Conservation (phyloP, 2,113 vertebrate genomes). For the Megaptera novaeangliae region DNA sequence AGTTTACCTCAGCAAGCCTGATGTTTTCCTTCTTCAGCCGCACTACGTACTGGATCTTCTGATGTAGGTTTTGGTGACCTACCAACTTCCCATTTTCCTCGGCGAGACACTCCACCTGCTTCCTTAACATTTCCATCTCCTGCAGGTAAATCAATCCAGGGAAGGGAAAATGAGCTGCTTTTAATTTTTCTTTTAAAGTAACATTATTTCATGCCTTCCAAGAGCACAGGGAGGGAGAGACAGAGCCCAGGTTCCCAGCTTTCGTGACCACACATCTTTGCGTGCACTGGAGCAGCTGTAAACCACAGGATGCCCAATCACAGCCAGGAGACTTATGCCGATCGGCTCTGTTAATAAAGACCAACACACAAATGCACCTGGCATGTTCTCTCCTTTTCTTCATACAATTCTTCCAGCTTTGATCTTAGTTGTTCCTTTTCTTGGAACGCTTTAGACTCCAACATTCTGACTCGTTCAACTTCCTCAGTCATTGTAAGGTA, state of each 20-base stretch:
- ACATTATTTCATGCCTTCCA: background rate
- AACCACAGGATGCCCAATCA: background rate
- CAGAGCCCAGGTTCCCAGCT: background rate
- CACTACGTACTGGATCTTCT: conserved; percentile 97
- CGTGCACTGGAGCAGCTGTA: fast-evolving
- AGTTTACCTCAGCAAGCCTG: conserved; percentile 89
- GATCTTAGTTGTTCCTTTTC: conserved; percentile 85
- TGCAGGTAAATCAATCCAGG: conserved; percentile 68
- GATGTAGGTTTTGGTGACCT: conserved; percentile 94
- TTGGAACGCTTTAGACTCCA: conserved; percentile 83
- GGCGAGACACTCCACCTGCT: conserved; percentile 87
- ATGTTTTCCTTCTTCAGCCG: conserved; percentile 93
- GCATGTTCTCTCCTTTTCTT: conserved; percentile 79
- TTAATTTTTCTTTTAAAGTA: background rate
- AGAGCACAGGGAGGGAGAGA: background rate
- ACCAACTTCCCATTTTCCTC: conserved; percentile 96
- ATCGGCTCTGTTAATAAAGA: background rate
- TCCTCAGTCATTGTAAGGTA: conserved; percentile 73
- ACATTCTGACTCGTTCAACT: conserved; percentile 76
- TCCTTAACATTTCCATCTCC: conserved; percentile 89
- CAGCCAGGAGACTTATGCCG: background rate
- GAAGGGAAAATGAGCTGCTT: background rate
- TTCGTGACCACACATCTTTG: background rate
- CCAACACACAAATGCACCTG: conserved; percentile 70
- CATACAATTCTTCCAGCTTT: conserved; percentile 80